These are phyloP conservation scores for Xyrichtys novacula DNA, from an alignment of 2,797 vertebrate genomes.

Conservation along the genomic window DNA sequence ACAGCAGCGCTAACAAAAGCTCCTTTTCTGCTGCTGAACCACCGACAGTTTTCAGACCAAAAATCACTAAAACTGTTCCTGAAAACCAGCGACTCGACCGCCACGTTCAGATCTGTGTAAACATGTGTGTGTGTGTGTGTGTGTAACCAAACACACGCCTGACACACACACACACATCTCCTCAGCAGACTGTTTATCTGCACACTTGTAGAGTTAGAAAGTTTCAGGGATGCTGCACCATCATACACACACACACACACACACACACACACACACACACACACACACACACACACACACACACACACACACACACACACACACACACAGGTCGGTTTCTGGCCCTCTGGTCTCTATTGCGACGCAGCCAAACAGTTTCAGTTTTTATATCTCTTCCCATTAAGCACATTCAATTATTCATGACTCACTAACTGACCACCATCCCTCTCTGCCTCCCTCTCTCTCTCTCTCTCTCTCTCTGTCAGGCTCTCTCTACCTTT, in stretches of 20 bases:
- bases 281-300: slow-evolving; percentile 5
- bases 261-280: background rate
- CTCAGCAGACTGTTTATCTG: too few relatives aligned
- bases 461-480: background rate
- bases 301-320: slow-evolving; percentile 7
- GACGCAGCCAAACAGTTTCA: slow-evolving; percentile 54
- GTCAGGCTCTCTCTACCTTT: slow-evolving; percentile 14
- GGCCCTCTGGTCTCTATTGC: slow-evolving; percentile 37
- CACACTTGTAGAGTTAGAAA: too few relatives aligned
- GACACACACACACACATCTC: too few relatives aligned
- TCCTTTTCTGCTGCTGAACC: too few relatives aligned
- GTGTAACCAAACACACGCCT: too few relatives aligned
- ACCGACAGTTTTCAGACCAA: too few relatives aligned
- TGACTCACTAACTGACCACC: slow-evolving; percentile 63
- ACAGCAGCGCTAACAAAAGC: too few relatives aligned
- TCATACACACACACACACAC: slow-evolving; percentile 1
- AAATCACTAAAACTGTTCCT: too few relatives aligned
- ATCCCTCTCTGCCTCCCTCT: slow-evolving; percentile 26
- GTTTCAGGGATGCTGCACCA: too few relatives aligned
- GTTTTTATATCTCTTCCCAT: slow-evolving; percentile 57
- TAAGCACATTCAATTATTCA: slow-evolving; percentile 66
- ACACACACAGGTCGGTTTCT: background rate
- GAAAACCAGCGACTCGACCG: too few relatives aligned
- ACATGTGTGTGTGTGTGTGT: too few relatives aligned
- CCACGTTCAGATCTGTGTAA: too few relatives aligned